These are phyloP conservation scores for Cacatua alba DNA, from an alignment of 2,113 vertebrate species.

Conservation along the genomic window DNA sequence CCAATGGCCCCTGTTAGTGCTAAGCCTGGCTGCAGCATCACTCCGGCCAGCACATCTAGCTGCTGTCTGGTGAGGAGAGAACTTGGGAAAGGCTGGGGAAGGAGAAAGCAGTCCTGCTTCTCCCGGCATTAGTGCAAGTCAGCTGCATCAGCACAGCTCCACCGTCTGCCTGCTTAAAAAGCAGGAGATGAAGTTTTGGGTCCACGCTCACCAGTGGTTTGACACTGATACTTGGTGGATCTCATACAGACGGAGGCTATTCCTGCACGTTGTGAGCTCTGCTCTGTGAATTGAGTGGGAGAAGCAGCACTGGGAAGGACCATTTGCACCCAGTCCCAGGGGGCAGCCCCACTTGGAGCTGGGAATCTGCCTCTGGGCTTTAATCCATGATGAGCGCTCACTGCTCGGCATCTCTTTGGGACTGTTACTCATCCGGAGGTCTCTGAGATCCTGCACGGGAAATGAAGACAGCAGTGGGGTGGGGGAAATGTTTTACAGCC, in stretches of 20 bases:
- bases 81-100: not conserved
- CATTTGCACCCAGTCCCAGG: not conserved
- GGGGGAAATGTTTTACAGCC: not conserved
- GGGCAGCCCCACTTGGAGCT: not conserved
- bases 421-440: not conserved
- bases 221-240: rapidly evolving
- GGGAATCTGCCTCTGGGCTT: not conserved
- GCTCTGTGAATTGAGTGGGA: not conserved
- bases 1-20: rapidly evolving
- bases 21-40: not conserved
- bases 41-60: not conserved
- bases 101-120: not conserved
- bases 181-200: not conserved
- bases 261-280: not conserved
- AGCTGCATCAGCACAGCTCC: not conserved
- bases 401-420: not conserved
- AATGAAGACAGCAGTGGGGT: not conserved
- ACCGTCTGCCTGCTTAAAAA: not conserved
- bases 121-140: not conserved
- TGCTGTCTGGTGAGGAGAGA: not conserved
- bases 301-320: not conserved
- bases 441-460: not conserved
- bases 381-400: not conserved
- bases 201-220: not conserved
- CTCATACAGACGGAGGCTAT: rapidly evolving